phyloP scores from a whole-genome alignment of 2,888 invertebrate genomes.

The Unio delphinus region DNA sequence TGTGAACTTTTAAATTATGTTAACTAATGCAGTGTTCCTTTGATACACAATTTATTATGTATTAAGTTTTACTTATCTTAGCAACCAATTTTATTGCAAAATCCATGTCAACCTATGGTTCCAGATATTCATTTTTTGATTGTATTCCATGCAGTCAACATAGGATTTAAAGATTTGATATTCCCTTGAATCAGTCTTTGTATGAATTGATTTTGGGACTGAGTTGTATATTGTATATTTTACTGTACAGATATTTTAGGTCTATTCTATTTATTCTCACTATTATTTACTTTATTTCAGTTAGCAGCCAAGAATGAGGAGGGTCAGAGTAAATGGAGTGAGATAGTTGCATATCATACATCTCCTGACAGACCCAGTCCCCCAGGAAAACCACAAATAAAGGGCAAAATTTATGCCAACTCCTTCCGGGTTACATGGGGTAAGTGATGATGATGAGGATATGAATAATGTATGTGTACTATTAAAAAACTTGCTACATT shows the following conservation, averaged over 20 bases:
- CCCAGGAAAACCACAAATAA: conserved; percentile 84
- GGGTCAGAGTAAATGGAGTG: conserved; percentile 86
- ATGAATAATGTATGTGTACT: background rate
- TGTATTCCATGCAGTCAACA: no score
- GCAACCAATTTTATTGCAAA: no score
- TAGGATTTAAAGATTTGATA: no score
- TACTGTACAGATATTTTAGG: background rate
- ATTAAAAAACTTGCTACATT: background rate
- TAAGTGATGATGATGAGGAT: conserved; percentile 38
- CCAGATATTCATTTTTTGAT: no score
- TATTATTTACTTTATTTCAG: conserved; percentile 69
- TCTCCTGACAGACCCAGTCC: conserved; percentile 84
- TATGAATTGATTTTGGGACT: no score
- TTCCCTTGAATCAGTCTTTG: no score
- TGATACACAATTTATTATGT: no score
- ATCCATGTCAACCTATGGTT: no score
- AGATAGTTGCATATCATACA: conserved; percentile 84
- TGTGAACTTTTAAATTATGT: no score
- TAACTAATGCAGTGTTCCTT: no score
- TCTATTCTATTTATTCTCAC: background rate
- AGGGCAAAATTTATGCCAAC: conserved; percentile 86
- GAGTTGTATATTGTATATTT: no score
- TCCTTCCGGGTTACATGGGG: conserved; percentile 86
- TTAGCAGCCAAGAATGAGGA: conserved; percentile 87
- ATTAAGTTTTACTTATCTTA: no score